phyloP scores from a whole-genome alignment of 2,113 vertebrate genomes.

The Rhombomys opimus region DNA sequence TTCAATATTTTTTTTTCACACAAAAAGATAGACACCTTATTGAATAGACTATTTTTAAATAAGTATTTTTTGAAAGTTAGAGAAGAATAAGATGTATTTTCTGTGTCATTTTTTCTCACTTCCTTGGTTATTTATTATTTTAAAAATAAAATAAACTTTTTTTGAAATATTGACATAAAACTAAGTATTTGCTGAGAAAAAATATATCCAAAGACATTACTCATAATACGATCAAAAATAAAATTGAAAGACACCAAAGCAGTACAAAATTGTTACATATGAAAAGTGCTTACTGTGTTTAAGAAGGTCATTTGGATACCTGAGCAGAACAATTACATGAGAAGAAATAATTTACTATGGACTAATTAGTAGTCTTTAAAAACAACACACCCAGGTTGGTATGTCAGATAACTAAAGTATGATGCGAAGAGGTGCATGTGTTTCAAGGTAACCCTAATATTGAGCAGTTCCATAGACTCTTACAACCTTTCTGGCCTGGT shows the following conservation, averaged over 20 bases:
- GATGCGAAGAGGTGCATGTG: not conserved
- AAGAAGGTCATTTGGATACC: not conserved
- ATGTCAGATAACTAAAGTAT: slow-evolving; percentile 31
- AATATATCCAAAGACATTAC: slow-evolving; percentile 4
- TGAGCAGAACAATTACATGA: not conserved
- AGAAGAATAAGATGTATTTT: not conserved
- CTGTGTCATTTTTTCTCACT: not conserved
- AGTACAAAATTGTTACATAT: not conserved
- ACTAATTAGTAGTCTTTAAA: slow-evolving; percentile 19
- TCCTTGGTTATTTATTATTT: not conserved
- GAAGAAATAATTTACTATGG: slow-evolving; percentile 37
- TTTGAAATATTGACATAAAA: slow-evolving; percentile 19
- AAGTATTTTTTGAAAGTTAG: not conserved
- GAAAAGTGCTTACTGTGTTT: not conserved
- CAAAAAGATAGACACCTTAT: not conserved
- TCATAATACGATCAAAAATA: slow-evolving; percentile 40
- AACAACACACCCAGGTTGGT: slow-evolving; percentile 1
- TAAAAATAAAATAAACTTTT: not conserved
- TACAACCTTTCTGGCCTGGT: not conserved
- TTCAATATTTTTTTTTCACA: no score
- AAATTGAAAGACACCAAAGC: slow-evolving; percentile 9
- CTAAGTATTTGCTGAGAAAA: not conserved
- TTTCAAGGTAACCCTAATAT: slow-evolving; percentile 29
- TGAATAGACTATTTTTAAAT: not conserved
- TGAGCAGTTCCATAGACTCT: not conserved